These are phyloP conservation scores for Cinara cedri DNA, from an alignment of 2,888 invertebrate genomes.

Conservation along the genomic window DNA sequence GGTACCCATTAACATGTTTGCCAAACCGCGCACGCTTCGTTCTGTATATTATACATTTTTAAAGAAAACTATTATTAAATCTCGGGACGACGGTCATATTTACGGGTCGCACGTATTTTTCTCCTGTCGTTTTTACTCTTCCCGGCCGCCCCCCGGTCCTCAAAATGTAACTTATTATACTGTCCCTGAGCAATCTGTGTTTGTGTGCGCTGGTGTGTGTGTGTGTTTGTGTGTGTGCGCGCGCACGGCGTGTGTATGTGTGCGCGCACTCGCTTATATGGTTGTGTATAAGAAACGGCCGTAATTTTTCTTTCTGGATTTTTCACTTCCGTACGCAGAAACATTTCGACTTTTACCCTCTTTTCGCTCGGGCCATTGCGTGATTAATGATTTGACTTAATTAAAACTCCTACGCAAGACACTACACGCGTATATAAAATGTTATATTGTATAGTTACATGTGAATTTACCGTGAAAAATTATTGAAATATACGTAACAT, in stretches of 20 bases:
- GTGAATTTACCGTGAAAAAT: constrained; percentile 38
- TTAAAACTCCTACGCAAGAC: constrained; percentile 62
- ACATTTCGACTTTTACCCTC: constrained; percentile 31
- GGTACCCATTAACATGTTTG: too few relatives aligned
- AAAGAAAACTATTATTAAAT: constrained; percentile 34
- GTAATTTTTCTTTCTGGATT: constrained; percentile 53
- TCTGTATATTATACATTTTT: constrained; percentile 31
- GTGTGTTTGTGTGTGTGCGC: background rate
- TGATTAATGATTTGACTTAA: constrained; percentile 67
- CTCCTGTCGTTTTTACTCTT: constrained; percentile 11
- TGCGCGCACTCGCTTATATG: background rate
- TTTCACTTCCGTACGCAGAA: constrained; percentile 31
- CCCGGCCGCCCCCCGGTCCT: background rate
- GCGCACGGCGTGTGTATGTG: background rate
- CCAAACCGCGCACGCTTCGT: background rate
- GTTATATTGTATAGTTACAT: too few relatives aligned
- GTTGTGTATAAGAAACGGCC: constrained; percentile 30
- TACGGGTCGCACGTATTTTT: constrained; percentile 14
- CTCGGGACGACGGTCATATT: background rate
- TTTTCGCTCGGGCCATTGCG: constrained; percentile 58
- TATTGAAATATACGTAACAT: constrained; percentile 6
- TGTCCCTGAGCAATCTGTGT: constrained; percentile 48
- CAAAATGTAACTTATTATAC: constrained; percentile 44
- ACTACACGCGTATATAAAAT: too few relatives aligned
- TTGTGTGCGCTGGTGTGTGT: background rate